Conservation (phyloP, 2,888 invertebrate species). For the Hemaris fuciformis region DNA sequence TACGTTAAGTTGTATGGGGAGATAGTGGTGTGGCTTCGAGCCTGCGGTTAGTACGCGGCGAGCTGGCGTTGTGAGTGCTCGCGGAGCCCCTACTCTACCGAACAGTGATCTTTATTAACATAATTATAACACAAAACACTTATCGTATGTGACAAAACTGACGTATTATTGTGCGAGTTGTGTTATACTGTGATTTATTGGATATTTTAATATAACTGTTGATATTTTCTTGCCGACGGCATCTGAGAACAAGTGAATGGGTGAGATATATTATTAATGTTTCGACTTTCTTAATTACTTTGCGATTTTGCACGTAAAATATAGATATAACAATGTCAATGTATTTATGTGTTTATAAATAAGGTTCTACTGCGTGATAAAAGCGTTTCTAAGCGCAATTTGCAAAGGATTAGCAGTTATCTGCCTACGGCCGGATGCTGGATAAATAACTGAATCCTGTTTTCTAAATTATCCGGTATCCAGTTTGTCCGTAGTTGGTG, state of each 20-base stretch:
- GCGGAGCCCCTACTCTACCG: conserved; percentile 52
- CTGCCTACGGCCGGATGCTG: background rate
- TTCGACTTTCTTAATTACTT: conserved; percentile 6
- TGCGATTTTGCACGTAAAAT: conserved; percentile 18
- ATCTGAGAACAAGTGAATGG: conserved; percentile 28
- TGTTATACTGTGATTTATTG: conserved; percentile 31
- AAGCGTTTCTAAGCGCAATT: conserved; percentile 3
- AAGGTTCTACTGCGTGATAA: background rate
- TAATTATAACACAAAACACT: conserved; percentile 19
- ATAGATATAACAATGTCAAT: conserved; percentile 14
- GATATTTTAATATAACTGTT: conserved; percentile 37
- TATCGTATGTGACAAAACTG: conserved; percentile 25
- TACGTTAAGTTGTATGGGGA: conserved; percentile 59
- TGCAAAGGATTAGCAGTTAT: background rate
- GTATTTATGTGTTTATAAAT: background rate
- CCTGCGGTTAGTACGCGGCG: conserved; percentile 51
- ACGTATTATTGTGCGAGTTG: conserved; percentile 33
- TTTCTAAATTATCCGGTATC: conserved; percentile 2
- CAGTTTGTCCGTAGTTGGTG: background rate
- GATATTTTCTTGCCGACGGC: conserved; percentile 24
- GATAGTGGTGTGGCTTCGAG: conserved; percentile 57
- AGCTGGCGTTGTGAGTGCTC: conserved; percentile 56
- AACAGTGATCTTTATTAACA: conserved; percentile 25
- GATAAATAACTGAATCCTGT: background rate
- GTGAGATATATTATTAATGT: conserved; percentile 30